Conservation (phyloP, 2,888 invertebrate genomes). For the Pachycephus smyrnensis region DNA sequence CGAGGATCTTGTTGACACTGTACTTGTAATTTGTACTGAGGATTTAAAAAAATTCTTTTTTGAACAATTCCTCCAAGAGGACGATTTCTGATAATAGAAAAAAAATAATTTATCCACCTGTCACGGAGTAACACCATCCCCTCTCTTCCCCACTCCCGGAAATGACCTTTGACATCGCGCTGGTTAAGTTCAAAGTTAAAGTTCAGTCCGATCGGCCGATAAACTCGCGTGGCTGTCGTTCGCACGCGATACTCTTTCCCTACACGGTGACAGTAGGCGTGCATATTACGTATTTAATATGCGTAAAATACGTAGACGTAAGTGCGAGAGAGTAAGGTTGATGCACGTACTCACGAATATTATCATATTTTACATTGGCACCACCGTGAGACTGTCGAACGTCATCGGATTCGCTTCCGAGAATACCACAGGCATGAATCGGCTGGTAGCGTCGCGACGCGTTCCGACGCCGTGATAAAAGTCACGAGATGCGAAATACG, state of each 20-base stretch:
- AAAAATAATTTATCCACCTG: neutral
- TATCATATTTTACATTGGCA: neutral
- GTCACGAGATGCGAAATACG: neutral
- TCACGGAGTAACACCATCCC: neutral
- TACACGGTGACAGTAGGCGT: neutral
- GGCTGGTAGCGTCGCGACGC: neutral
- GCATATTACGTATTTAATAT: neutral
- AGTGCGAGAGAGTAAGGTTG: neutral
- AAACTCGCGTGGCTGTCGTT: neutral
- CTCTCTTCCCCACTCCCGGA: neutral
- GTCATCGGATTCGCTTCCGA: neutral
- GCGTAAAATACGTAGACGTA: neutral
- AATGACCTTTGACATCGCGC: neutral
- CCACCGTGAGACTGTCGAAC: neutral
- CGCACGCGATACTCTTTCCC: neutral
- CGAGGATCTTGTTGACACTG: neutral
- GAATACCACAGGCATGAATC: neutral
- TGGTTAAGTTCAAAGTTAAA: constrained; percentile 4
- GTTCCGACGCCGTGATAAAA: neutral
- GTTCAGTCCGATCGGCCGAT: neutral
- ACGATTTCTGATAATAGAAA: neutral
- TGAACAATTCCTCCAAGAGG: neutral
- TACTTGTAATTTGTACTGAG: neutral
- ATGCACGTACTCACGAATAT: neutral
- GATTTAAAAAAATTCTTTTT: neutral